These are phyloP conservation scores for Auanema freiburgensis DNA, from an alignment of 2,888 invertebrate species.

Conservation along the genomic window DNA sequence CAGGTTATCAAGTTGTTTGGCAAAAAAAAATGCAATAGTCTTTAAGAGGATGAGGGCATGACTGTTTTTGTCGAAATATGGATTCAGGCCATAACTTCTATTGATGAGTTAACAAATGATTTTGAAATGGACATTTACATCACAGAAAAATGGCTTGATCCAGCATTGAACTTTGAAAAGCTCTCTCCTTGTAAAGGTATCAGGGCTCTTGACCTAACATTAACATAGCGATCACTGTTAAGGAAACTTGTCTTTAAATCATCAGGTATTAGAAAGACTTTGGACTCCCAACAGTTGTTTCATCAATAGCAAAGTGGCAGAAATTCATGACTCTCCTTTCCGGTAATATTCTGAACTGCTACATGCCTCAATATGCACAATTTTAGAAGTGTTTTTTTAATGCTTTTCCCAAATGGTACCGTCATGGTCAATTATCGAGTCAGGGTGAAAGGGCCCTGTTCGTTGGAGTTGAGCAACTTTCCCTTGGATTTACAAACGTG, in stretches of 20 bases:
- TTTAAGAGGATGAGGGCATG: constrained; percentile 47
- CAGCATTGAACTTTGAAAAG: constrained; percentile 43
- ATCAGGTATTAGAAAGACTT: constrained; percentile 44
- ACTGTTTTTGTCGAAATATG: constrained; percentile 47
- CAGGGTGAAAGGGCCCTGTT: constrained; percentile 48
- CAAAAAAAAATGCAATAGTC: neutral
- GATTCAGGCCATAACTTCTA: constrained; percentile 52
- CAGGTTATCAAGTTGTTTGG: constrained; percentile 39
- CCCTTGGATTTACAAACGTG: constrained; percentile 49
- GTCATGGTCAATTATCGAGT: constrained; percentile 56
- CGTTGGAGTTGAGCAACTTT: constrained; percentile 44
- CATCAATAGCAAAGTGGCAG: constrained; percentile 51
- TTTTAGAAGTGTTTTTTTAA: constrained; percentile 50
- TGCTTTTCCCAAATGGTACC: constrained; percentile 53
- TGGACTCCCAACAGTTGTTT: constrained; percentile 63
- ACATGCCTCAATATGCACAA: too few species aligned
- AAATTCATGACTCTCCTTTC: constrained; percentile 53
- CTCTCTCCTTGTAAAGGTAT: constrained; percentile 46
- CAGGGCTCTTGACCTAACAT: neutral
- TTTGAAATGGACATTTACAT: constrained; percentile 57
- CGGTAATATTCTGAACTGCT: constrained; percentile 18
- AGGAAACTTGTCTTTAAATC: constrained; percentile 52
- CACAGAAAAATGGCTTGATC: constrained; percentile 52
- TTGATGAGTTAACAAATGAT: constrained; percentile 52
- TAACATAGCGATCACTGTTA: constrained; percentile 5